Conservation (phyloP, 2,888 invertebrate species). For the Clanis bilineata region DNA sequence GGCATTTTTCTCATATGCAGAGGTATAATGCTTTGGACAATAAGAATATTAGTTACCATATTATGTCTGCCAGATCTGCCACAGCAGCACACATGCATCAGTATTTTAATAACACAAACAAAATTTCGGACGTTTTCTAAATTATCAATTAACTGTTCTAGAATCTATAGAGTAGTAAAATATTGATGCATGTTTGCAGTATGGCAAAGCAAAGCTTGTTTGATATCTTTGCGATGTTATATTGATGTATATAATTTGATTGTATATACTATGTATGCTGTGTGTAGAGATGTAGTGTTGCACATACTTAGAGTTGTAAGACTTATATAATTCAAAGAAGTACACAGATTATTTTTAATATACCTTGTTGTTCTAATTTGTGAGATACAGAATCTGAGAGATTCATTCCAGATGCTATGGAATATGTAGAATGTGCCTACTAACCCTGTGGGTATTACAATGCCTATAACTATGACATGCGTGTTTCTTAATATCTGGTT, state of each 20-base stretch:
- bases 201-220: conserved; percentile 47
- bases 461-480: too few species aligned
- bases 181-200: conserved; percentile 40
- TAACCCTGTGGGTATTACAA: not conserved
- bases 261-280: conserved; percentile 80
- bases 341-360: conserved; percentile 51
- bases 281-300: conserved; percentile 74
- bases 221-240: conserved; percentile 59
- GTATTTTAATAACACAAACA: conserved; percentile 19
- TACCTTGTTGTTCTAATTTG: conserved; percentile 33
- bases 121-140: not conserved
- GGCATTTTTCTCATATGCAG: conserved; percentile 32
- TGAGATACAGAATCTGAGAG: conserved; percentile 23
- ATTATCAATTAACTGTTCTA: not conserved
- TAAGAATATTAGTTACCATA: conserved; percentile 69
- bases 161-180: not conserved
- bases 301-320: conserved; percentile 66
- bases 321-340: conserved; percentile 55
- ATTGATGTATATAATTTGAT: conserved; percentile 72
- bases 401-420: not conserved
- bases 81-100: conserved; percentile 44
- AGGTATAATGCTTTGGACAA: conserved; percentile 51
- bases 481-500: conserved; percentile 12
- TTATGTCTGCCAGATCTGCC: conserved; percentile 43
- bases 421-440: not conserved